These are phyloP conservation scores for Acanthis flammea DNA, from an alignment of 2,797 vertebrate species.

Conservation along the genomic window DNA sequence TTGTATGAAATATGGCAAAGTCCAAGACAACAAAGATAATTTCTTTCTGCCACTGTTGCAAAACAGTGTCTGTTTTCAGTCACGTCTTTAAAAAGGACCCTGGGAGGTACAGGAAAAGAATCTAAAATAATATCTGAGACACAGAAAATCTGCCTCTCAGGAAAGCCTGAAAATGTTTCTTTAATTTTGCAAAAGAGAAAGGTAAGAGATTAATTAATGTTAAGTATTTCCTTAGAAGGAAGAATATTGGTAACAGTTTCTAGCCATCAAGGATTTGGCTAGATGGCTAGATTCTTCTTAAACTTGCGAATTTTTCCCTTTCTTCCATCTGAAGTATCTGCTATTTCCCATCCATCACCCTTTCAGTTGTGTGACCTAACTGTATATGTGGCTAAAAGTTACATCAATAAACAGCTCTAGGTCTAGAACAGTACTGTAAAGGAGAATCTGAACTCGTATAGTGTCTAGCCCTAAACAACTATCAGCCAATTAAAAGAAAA, in stretches of 20 bases:
- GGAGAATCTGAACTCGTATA: neutral
- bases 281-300: neutral
- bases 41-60: neutral
- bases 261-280: neutral
- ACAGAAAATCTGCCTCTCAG: neutral
- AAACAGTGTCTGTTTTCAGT: neutral
- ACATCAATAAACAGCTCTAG: neutral
- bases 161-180: neutral
- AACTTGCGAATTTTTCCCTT: neutral
- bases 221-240: neutral
- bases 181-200: neutral
- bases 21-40: neutral
- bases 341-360: neutral
- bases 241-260: neutral
- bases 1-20: neutral
- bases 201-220: neutral
- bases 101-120: neutral
- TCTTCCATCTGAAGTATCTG: neutral
- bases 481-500: neutral
- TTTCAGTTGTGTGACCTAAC: neutral
- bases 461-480: neutral
- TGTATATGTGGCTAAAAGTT: neutral
- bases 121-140: neutral
- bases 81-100: neutral
- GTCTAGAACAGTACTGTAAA: neutral